phyloP scores from a whole-genome alignment of 2,888 invertebrate genomes.

The Parochlus steinenii region DNA sequence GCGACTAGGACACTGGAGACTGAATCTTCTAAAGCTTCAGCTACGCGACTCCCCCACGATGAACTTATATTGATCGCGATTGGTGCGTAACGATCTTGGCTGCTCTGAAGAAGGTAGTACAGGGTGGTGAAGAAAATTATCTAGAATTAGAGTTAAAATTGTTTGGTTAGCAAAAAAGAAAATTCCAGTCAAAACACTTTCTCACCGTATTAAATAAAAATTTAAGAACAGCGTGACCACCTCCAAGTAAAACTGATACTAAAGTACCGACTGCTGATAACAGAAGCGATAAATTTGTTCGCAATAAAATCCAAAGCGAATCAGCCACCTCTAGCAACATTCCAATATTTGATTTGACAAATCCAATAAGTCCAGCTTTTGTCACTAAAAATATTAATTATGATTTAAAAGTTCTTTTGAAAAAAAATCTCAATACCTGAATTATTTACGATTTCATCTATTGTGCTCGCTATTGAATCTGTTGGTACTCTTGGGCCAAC shows the following conservation, averaged over 20 bases:
- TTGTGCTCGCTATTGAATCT: slow-evolving; percentile 50
- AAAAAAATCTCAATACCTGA: slow-evolving; percentile 40
- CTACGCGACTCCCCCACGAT: slow-evolving; percentile 58
- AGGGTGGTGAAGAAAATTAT: slow-evolving; percentile 93
- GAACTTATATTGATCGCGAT: slow-evolving; percentile 71
- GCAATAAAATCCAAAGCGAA: slow-evolving; percentile 76
- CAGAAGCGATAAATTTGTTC: slow-evolving; percentile 77
- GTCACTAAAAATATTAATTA: slow-evolving; percentile 29
- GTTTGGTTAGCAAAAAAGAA: slow-evolving; percentile 11
- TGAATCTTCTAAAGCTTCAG: slow-evolving; percentile 68
- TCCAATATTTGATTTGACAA: slow-evolving; percentile 81
- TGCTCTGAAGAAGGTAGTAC: slow-evolving; percentile 76
- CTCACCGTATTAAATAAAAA: slow-evolving; percentile 68
- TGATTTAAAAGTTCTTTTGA: slow-evolving; percentile 31
- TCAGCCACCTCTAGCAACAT: slow-evolving; percentile 74
- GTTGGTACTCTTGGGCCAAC: slow-evolving; percentile 58
- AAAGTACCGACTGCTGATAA: slow-evolving; percentile 74
- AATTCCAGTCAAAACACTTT: slow-evolving; percentile 14
- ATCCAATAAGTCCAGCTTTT: slow-evolving; percentile 49
- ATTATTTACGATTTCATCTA: slow-evolving; percentile 54
- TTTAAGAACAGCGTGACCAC: slow-evolving; percentile 78
- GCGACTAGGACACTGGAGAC: slow-evolving; percentile 91
- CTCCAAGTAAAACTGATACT: slow-evolving; percentile 70
- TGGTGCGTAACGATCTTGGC: slow-evolving; percentile 45
- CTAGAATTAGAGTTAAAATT: slow-evolving; percentile 33